Base-by-base conservation (phyloP, 2,797 vertebrate genomes). In the Synanceia verrucosa region DNA sequence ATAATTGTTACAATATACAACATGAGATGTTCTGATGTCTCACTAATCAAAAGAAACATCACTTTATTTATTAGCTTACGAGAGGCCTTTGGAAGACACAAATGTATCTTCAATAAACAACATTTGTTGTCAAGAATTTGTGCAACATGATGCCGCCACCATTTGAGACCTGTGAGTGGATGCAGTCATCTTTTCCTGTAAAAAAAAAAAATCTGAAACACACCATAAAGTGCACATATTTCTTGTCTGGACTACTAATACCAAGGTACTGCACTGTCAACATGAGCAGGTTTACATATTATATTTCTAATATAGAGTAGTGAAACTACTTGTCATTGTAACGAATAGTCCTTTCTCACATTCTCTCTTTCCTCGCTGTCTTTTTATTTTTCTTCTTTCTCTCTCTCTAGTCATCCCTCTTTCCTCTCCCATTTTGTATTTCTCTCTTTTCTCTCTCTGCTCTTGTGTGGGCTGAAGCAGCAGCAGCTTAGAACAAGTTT, bases 401-500 rank as follows among this genome's bases (percentile, higher is more conserved):
- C 29, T n/a, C 36, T 57, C 28, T 64, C 37, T 50, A 26, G 41
- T 44, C 57, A 55, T 81, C 74, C 51, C 41, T 68, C 58, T 70
- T 82, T 65, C 7, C 70, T 65, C 66, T 53, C 58, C 61, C 73
- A 56, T 68, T 88, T 81, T 79, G 51, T 73, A 82, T 90, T 80
- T 85, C 71, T 84, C 65, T 70, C 71, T 82, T 65, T 78, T 75
- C 64, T 65, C 79, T 62, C 65, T 65, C 58, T 84, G 77, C 78
- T 83, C 79, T 57, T 93, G 89, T 89, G 86, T 92, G 89, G 88
- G 86, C 89, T 76, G 81, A 83, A 88, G 80, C 81, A 59, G 75
- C 79, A 83, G 86, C 83, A 84, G 89, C 85, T 89, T 86, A 89
- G 79, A 85, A 85, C 82, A 82, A 89, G 90, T 92, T 93, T 92